Evolutionary conservation across 1,140 invertebrate genomes (phyloP).

Genomic region (Hypothenemus hampei): DNA sequence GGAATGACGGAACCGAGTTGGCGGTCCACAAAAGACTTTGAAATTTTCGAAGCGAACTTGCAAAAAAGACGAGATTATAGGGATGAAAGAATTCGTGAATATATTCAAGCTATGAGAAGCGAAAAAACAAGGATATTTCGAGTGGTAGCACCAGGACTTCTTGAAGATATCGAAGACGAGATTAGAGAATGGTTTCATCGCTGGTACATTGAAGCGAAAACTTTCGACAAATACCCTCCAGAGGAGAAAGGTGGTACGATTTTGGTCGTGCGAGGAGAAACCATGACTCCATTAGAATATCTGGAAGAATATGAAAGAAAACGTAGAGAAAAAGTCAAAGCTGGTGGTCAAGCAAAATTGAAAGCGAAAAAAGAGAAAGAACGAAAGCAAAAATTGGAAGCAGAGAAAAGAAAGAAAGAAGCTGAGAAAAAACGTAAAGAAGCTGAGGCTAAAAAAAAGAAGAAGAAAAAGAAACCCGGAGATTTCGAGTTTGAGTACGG

Average conservation of each 20-base stretch:
- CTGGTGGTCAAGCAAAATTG: slow-evolving; percentile 20
- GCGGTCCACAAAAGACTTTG: slow-evolving; percentile 44
- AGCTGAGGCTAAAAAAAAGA: slow-evolving; percentile 42
- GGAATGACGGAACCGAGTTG: slow-evolving; percentile 41
- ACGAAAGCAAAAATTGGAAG: slow-evolving; percentile 24
- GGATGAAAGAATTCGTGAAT: slow-evolving; percentile 49
- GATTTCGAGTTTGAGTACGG: slow-evolving; percentile 43
- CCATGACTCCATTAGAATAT: slow-evolving; percentile 51
- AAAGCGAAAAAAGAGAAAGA: slow-evolving; percentile 36
- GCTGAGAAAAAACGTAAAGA: slow-evolving; percentile 34
- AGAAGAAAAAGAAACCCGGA: slow-evolving; percentile 37
- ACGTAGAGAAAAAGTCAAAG: slow-evolving; percentile 33
- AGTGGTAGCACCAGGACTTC: slow-evolving; percentile 53
- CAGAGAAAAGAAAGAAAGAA: slow-evolving; percentile 23
- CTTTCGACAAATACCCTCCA: slow-evolving; percentile 53
- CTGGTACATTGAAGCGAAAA: slow-evolving; percentile 51
- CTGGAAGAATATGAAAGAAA: slow-evolving; percentile 35
- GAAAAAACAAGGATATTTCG: slow-evolving; percentile 54
- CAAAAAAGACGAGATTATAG: slow-evolving; percentile 50
- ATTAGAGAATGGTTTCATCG: slow-evolving; percentile 61
- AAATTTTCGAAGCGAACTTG: slow-evolving; percentile 49
- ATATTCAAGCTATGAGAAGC: slow-evolving; percentile 50
- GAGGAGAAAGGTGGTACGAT: slow-evolving; percentile 51
- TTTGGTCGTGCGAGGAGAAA: slow-evolving; percentile 51
- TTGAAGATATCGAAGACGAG: slow-evolving; percentile 66